phyloP scores from a whole-genome alignment of 2,797 vertebrate genomes.

The Buceros bicornis region DNA sequence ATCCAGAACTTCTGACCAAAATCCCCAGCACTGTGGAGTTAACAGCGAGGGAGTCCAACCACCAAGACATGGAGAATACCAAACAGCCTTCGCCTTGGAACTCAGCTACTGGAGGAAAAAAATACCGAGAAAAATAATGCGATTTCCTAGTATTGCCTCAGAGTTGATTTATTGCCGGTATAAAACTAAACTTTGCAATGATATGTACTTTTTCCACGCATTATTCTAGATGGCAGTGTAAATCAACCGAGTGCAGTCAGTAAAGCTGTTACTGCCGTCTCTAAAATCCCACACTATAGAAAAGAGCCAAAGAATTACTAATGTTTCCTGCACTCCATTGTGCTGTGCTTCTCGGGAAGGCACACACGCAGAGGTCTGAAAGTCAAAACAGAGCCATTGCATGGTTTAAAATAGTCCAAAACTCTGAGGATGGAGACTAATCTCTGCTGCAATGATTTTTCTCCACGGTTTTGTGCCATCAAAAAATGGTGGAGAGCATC shows the following conservation, averaged over 20 bases:
- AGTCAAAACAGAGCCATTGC: neutral
- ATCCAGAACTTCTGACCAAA: neutral
- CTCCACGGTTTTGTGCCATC: neutral
- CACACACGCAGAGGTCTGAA: neutral
- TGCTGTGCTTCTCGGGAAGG: neutral
- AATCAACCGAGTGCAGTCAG: slow-evolving; percentile 13
- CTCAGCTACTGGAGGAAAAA: neutral
- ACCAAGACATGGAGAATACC: neutral
- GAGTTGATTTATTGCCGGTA: slow-evolving; percentile 11
- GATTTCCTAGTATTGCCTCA: neutral
- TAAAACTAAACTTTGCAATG: neutral
- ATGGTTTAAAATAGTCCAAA: neutral
- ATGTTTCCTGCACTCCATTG: neutral
- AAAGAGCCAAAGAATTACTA: neutral
- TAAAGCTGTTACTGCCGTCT: slow-evolving; percentile 34
- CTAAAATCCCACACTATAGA: neutral
- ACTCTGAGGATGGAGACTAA: neutral
- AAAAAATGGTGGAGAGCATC: neutral
- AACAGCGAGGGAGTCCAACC: fast-evolving
- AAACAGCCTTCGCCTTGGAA: neutral
- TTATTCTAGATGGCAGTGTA: slow-evolving; percentile 59
- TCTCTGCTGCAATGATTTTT: neutral
- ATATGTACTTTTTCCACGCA: neutral
- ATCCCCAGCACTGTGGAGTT: fast-evolving
- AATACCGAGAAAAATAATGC: neutral